Evolutionary conservation across 2,113 vertebrate genomes (phyloP).

Genomic region (Macroglossus sobrinus): DNA sequence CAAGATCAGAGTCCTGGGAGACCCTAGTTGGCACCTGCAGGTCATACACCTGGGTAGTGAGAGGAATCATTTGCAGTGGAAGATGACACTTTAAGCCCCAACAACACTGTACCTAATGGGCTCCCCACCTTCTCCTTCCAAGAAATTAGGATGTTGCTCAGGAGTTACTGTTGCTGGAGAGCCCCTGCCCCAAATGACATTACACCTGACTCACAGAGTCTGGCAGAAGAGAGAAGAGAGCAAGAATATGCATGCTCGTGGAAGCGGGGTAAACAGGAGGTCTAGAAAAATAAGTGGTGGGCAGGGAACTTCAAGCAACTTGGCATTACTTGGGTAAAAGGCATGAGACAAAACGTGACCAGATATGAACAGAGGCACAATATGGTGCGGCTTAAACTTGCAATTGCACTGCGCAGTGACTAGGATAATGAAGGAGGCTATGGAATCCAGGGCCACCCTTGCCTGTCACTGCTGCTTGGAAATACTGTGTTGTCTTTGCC

Average conservation of each 20-base stretch:
- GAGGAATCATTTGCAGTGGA: neutral
- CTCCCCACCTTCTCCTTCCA: neutral
- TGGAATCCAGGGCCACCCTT: neutral
- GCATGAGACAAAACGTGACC: neutral
- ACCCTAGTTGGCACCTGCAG: neutral
- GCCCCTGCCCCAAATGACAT: neutral
- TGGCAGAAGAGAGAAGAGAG: neutral
- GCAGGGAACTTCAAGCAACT: neutral
- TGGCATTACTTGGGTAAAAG: neutral
- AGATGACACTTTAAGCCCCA: neutral
- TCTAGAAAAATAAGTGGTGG: neutral
- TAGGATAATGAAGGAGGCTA: neutral
- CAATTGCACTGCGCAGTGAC: neutral
- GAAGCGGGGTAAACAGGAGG: neutral
- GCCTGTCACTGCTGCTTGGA: neutral
- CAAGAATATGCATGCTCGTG: neutral
- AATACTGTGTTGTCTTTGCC: neutral
- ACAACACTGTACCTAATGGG: neutral
- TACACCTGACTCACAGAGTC: neutral
- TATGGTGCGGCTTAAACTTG: neutral
- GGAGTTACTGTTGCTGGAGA: neutral
- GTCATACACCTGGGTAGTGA: neutral
- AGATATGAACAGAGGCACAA: neutral
- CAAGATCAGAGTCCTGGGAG: neutral
- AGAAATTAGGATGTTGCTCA: neutral